Conservation (phyloP, 1,140 invertebrate species). For the Apis mellifera region Amel_HAv3.1 CM009942.2:10929001-10929500, state of each 20-base stretch:
- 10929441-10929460: background rate
- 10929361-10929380: too few relatives aligned
- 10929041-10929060: slow-evolving; percentile 73
- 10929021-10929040: slow-evolving; percentile 16
- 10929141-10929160: background rate
- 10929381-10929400: background rate
- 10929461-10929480: background rate
- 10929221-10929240: background rate
- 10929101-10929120: slow-evolving; percentile 56
- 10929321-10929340: background rate
- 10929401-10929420: background rate
- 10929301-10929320: slow-evolving; percentile 31
- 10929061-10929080: slow-evolving; percentile 54
- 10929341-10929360: background rate
- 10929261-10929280: slow-evolving; percentile 25
- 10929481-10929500: background rate
- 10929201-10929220: slow-evolving; percentile 30
- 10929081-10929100: slow-evolving; percentile 63
- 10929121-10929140: slow-evolving; percentile 1
- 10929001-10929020: slow-evolving; percentile 62
- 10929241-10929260: background rate
- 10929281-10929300: slow-evolving; percentile 39
- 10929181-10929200: background rate
- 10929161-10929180: background rate
- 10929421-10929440: too few relatives aligned